Evolutionary conservation across 2,797 vertebrate species (phyloP), one percentile per base, ranked within the genome.

Genomic region (Percopsis omiscomaycus): DNA sequence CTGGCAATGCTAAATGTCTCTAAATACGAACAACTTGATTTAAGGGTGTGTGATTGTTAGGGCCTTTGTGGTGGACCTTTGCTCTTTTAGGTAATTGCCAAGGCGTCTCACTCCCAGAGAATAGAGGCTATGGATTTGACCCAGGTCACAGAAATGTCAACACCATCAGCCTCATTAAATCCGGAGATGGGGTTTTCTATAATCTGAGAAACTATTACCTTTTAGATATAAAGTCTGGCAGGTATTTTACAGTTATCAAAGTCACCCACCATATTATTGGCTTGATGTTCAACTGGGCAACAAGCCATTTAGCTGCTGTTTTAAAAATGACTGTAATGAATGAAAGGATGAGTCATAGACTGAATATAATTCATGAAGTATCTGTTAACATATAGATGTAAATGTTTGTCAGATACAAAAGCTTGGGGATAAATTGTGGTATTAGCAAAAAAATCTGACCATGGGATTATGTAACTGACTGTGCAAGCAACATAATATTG

Each of bases 141-240:
- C 75, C 55, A 71, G 77, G 81, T 75, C 75, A 71, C 47, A 49
- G 14, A 69, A 46, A 84, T 81, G 84, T 88, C 82, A 88, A 78
- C 30, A 57, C 54, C 27, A 58, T 3, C 86, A 78, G 86, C 84
- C 82, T 73, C 66, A 66, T 9, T 61, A 59, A 76, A 79, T 55
- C 62, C 53, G 14, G 61, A 64, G 29, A 77, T 68, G 29, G 32
- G 42, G 12, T 52, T 73, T 55, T 74, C 80, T 83, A 55, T 85
- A 80, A 84, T 88, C 80, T 15, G 52, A 22, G 30, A 65, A 59
- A 62, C 32, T 37, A 45, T 27, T 10, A 57, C 5, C 67, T 28
- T 57, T 45, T 42, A 57, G 32, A 46, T 15, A 32, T 62, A 14
- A 70, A 2, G 57, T 80, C 48, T 55, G 63, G 54, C 42, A 0